Conservation (phyloP, 2,888 invertebrate species). For the Patella pellucida region DNA sequence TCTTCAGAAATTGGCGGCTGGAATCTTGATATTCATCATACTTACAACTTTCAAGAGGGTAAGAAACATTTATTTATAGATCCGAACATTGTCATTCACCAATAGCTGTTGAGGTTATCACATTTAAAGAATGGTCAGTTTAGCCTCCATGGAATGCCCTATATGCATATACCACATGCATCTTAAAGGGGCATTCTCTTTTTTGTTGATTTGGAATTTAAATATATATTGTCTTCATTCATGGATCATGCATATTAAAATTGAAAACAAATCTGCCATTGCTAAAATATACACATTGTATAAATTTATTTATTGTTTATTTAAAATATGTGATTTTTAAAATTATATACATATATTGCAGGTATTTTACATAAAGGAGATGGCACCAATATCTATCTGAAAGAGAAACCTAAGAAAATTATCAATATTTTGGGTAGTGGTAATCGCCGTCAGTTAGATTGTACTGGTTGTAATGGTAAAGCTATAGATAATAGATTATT, state of each 20-base stretch:
- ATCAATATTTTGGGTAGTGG: conserved; percentile 76
- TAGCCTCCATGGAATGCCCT: too few relatives aligned
- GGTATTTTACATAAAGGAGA: conserved; percentile 97
- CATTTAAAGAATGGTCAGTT: neutral
- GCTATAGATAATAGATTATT: conserved; percentile 78
- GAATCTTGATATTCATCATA: conserved; percentile 98
- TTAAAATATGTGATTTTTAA: too few relatives aligned
- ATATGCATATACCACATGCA: too few relatives aligned
- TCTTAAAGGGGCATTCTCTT: neutral
- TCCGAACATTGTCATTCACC: neutral
- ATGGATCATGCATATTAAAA: too few relatives aligned
- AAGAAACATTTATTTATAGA: conserved; percentile 27
- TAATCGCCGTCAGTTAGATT: conserved; percentile 83
- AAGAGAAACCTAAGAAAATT: conserved; percentile 88
- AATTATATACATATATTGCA: conserved; percentile 61
- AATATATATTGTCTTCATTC: too few relatives aligned
- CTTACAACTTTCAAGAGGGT: conserved; percentile 98
- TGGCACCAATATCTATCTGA: conserved; percentile 93
- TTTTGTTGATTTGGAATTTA: too few relatives aligned
- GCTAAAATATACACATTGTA: too few relatives aligned
- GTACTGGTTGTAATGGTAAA: conserved; percentile 81
- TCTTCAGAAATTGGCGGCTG: conserved; percentile 98
- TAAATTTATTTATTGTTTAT: too few relatives aligned
- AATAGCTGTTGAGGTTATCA: neutral
- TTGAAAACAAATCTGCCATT: too few relatives aligned